These are phyloP conservation scores for Eremophila alpestris DNA, from an alignment of 2,797 vertebrate genomes.

Conservation along the genomic window DNA sequence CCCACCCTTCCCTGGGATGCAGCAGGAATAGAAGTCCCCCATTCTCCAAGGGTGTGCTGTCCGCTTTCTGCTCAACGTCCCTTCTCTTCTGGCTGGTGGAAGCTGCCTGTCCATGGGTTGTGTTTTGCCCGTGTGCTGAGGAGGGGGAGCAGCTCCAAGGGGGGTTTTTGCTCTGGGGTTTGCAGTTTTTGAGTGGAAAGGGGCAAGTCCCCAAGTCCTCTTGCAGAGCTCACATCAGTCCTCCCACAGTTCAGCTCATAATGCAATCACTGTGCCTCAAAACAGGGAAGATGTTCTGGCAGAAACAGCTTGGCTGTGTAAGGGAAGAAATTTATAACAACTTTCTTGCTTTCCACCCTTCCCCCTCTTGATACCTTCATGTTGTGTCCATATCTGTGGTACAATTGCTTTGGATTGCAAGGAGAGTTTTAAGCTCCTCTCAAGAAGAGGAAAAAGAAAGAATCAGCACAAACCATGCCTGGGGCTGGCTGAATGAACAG, in stretches of 20 bases:
- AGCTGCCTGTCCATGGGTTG: not conserved
- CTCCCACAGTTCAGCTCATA: not conserved
- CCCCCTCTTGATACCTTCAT: not conserved
- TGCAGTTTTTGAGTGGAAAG: not conserved
- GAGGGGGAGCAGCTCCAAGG: not conserved
- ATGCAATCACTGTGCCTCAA: not conserved
- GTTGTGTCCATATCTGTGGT: fast-evolving
- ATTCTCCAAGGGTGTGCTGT: not conserved
- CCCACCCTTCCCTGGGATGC: not conserved
- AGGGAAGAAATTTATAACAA: not conserved
- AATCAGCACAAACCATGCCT: not conserved
- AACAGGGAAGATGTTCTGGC: not conserved
- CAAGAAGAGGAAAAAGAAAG: not conserved
- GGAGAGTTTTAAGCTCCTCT: not conserved
- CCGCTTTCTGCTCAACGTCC: not conserved
- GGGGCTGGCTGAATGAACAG: not conserved
- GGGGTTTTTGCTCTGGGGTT: not conserved
- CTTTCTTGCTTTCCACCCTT: not conserved
- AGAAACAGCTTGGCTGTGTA: not conserved
- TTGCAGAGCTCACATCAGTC: not conserved
- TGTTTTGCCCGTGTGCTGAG: not conserved
- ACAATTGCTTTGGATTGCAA: not conserved
- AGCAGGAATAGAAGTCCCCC: not conserved
- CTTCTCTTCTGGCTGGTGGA: fast-evolving
- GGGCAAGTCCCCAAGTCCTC: not conserved